A percentile compares a stretch with the other conserved stretches of the same genome.
Evolutionary conservation across 2,113 vertebrate genomes (phyloP).

Genomic region (Phaethornis superciliosus): DNA sequence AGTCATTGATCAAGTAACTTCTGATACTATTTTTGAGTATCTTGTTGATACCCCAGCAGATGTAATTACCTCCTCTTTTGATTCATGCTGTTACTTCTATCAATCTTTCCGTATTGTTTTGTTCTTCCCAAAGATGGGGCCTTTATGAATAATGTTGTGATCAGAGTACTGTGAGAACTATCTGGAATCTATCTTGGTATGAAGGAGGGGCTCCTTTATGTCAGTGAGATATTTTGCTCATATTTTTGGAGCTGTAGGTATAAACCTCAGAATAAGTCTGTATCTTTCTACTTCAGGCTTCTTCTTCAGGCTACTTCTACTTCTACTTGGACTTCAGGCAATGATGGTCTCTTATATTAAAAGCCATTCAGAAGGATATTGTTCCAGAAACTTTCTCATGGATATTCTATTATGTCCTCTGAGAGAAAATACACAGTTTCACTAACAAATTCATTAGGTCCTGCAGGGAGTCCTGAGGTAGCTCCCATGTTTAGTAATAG

Average conservation of each 20-base stretch:
- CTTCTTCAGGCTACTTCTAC: too few species aligned
- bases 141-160: background rate
- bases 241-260: background rate
- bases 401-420: background rate
- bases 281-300: background rate
- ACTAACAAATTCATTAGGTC: background rate
- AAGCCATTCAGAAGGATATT: background rate
- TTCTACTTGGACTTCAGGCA: background rate
- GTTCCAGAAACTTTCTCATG: background rate
- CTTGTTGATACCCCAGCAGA: background rate
- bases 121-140: background rate
- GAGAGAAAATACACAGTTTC: background rate
- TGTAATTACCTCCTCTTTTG: background rate
- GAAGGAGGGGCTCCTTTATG: background rate
- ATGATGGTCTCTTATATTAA: background rate
- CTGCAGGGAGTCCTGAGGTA: background rate
- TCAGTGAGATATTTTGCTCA: background rate
- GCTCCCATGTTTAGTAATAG: background rate
- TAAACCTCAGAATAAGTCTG: background rate
- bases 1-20: background rate
- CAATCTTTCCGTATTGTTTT: background rate
- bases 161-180: background rate
- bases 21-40: background rate
- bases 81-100: background rate
- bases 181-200: background rate